Base-by-base conservation (phyloP, 2,888 invertebrate genomes). In the Blomia tropicalis region DNA sequence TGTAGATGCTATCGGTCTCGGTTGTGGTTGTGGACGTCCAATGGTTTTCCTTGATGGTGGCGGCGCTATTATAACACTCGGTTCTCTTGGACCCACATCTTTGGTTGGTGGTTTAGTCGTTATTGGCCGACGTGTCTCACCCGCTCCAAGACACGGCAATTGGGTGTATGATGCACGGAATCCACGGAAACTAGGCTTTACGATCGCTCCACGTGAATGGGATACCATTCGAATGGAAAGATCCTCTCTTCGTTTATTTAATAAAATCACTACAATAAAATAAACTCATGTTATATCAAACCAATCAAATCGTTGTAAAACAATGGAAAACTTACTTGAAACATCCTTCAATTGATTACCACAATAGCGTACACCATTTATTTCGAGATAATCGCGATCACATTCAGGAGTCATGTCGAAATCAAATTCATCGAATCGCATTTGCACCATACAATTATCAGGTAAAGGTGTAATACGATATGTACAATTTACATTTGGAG, bases 321-420 rank as follows among this genome's bases (percentile, higher is more conserved):
- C 17, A 31, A 30, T 1, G 22, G 2, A 22, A 51, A 30, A 63
- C 68, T 67, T 64, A 68, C 69, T 64, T 14, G 68, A 69, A 43
- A 69, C 67, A 58, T 68, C 69, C 56, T 68, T 44, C 2, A 69
- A 67, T 43, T 70, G 69, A 30, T 65, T 66, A 25, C 69, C 69
- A 61, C 70, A 70, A 56, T 70, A 70, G 25, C 67, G 66, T 25
- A 68, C 66, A 2, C 69, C 68, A 36, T 69, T 67, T 22, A 70
- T 65, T 31, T 66, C 66, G 32, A 70, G 43, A 44, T 67, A 70
- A 51, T 70, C 70, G 2, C 60, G 58, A 11, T 62, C 63, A 36
- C 70, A 70, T 51, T 64, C 65, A 5, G 59, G 51, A 1, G 65
- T 63, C 5, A 66, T 54, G 7, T 68, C 66, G 0, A 69, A 60